phyloP scores from a whole-genome alignment of 2,888 invertebrate genomes.

The Eueremaeus valkanovi region DNA sequence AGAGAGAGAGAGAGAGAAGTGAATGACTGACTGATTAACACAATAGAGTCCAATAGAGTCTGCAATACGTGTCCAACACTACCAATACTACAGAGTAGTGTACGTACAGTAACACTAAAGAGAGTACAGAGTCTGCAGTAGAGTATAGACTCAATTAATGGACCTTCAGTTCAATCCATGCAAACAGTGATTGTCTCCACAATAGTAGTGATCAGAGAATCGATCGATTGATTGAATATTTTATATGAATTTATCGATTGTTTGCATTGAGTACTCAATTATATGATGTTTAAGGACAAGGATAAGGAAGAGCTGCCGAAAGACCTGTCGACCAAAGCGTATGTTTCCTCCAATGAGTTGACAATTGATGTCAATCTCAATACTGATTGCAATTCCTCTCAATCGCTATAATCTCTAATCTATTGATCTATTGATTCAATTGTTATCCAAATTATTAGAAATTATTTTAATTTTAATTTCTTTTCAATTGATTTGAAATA shows the following conservation, averaged over 20 bases:
- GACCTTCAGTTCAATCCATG: neutral
- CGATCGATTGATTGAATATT: neutral
- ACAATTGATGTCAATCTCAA: neutral
- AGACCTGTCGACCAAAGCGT: neutral
- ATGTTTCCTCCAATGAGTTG: neutral
- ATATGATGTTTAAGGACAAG: slow-evolving; percentile 11
- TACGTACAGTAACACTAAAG: too few relatives aligned
- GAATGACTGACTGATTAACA: too few relatives aligned
- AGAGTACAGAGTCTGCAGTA: neutral
- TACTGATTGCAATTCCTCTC: too few relatives aligned
- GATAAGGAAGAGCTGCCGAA: neutral
- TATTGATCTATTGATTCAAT: neutral
- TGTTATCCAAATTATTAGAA: neutral
- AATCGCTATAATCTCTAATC: neutral
- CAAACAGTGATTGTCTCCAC: too few relatives aligned
- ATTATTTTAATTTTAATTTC: neutral
- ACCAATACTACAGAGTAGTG: too few relatives aligned
- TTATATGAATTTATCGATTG: neutral
- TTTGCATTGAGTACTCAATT: neutral
- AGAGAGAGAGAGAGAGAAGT: too few relatives aligned
- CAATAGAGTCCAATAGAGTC: too few relatives aligned
- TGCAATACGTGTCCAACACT: too few relatives aligned
- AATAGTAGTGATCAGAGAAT: too few relatives aligned
- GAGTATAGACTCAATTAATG: neutral
- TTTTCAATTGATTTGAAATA: neutral